These are phyloP conservation scores for Sarcophaga carnaria DNA, from an alignment of 2,888 invertebrate genomes.

Conservation along the genomic window DNA sequence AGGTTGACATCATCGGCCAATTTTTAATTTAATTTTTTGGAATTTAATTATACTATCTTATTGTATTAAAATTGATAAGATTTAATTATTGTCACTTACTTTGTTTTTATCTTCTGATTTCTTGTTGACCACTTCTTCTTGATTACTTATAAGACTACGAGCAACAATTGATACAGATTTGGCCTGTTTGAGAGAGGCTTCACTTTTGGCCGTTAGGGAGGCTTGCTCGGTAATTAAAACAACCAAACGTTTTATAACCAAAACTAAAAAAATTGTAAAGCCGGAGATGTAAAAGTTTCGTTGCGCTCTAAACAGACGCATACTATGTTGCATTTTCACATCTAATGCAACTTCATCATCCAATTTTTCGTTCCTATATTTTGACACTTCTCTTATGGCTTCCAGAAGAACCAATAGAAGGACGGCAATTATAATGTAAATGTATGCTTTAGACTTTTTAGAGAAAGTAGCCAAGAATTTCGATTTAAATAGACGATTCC, in stretches of 20 bases:
- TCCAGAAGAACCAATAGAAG: conserved; percentile 95
- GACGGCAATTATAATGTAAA: conserved; percentile 92
- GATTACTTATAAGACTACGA: conserved; percentile 85
- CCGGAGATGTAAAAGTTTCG: conserved; percentile 99
- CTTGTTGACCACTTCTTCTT: conserved; percentile 82
- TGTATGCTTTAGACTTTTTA: conserved; percentile 91
- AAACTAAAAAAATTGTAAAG: conserved; percentile 95
- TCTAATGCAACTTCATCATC: conserved; percentile 84
- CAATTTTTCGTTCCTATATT: conserved; percentile 86
- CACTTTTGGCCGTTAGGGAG: conserved; percentile 90
- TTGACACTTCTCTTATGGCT: conserved; percentile 95
- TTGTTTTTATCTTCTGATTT: conserved; percentile 80
- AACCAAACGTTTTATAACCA: conserved; percentile 94
- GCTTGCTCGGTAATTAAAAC: conserved; percentile 93
- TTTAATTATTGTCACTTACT: conserved; percentile 71
- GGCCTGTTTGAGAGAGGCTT: conserved; percentile 94
- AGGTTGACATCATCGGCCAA: not conserved
- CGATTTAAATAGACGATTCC: conserved; percentile 95
- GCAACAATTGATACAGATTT: conserved; percentile 93
- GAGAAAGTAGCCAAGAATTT: conserved; percentile 90
- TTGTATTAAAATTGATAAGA: not conserved
- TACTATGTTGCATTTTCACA: conserved; percentile 95
- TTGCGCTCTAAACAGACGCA: conserved; percentile 98
- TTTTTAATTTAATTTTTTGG: not conserved
- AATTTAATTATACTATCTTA: not conserved